Evolutionary conservation across 2,113 vertebrate genomes (phyloP), one percentile per base, ranked within the genome.

Genomic region (Kobus ellipsiprymnus): DNA sequence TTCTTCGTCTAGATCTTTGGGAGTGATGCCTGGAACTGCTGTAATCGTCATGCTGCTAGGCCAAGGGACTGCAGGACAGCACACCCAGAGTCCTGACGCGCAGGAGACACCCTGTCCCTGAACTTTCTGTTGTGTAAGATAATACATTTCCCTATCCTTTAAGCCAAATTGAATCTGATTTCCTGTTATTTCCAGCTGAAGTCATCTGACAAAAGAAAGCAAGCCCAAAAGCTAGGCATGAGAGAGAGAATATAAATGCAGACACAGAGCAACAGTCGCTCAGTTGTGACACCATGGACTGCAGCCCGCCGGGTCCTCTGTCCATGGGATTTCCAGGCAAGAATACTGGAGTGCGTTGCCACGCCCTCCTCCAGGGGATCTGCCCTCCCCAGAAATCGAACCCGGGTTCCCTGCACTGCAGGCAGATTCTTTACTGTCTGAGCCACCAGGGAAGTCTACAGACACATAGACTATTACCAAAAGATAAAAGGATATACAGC

Each of bases 131-230:
- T 86, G 46, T 89, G 27, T 46, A 15, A 97, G 92, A 97, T 96
- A 97, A 89, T 54, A 44, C 44, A 50, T 86, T 96, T 98, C 92
- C 95, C 93, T 87, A 48, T 55, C 36, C 55, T 78, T 89, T 59
- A 77, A 74, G 54, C 40, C 92, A 59, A n/a, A 44, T 46, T 16
- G 62, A 95, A 83, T 67, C 36, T 84, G 33, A 78, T 52, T 97
- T 97, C 97, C 98, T 97, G 95, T 98, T 97, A 60, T 97, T 97
- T 82, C 29, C 87, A 94, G 84, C 27, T 29, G 27, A 95, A 89
- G 17, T 81, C 78, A 82, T 59, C 57, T 77, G 94, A 96, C 85
- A 54, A 87, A 95, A 96, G 17, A 36, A 77, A 52, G 57, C 44
- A 91, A 87, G 12, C 9, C 46, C 60, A 19, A 81, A 87, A 95